A percentile compares a stretch with the other conserved stretches of the same genome.
phyloP scores from a whole-genome alignment of 2,888 invertebrate species.

The Hemistola chrysoprasaria region DNA sequence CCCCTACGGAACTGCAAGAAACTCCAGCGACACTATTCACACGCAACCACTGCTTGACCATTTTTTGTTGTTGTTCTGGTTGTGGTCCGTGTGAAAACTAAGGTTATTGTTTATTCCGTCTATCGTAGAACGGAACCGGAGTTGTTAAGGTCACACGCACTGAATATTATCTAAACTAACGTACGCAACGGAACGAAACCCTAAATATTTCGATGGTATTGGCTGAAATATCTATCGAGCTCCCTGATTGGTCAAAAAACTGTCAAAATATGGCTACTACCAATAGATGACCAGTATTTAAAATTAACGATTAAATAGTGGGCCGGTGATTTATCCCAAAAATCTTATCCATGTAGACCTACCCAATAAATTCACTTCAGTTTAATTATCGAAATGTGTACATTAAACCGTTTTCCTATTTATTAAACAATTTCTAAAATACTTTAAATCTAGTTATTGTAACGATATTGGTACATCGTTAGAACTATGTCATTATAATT shows the following conservation, averaged over 20 bases:
- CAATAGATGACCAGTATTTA: no score
- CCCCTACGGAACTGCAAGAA: no score
- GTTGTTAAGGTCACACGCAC: conserved; percentile 32
- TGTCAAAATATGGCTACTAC: no score
- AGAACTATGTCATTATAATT: conserved; percentile 20
- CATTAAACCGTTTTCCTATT: neutral
- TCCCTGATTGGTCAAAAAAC: neutral
- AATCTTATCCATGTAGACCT: neutral
- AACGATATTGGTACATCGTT: conserved; percentile 30
- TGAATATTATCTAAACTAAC: conserved; percentile 21
- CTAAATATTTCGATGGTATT: no score
- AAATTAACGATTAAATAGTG: no score
- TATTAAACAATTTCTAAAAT: conserved; percentile 8
- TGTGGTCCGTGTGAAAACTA: no score
- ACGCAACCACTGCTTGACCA: no score
- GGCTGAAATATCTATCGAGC: neutral
- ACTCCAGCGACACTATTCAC: no score
- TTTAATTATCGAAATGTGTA: neutral
- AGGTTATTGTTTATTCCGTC: no score
- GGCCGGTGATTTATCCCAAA: no score
- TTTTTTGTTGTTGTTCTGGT: no score
- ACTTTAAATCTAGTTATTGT: conserved; percentile 31
- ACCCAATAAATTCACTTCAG: neutral
- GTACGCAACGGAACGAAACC: neutral
- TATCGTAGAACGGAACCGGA: no score